Base-by-base conservation (phyloP, 1,140 invertebrate genomes). In the Pachyrhynchus sulphureomaculatus region DNA sequence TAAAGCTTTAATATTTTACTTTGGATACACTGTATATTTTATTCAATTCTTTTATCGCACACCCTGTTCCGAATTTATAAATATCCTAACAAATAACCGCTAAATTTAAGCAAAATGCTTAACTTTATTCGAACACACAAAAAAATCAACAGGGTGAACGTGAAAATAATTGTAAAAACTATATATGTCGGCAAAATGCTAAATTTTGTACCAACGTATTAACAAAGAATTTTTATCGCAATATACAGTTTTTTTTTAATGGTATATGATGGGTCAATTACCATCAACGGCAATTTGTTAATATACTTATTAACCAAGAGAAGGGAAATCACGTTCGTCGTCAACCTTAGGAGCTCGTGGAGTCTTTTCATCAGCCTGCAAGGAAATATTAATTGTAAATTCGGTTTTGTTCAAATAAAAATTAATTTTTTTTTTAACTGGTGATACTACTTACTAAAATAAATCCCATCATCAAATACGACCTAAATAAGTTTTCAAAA, bases 251-350 rank as follows among this genome's bases (percentile, higher is more conserved):
- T 47, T 47, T 4, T 42, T 24, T 41, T 20, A 4, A 20, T 3
- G 29, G 18, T 23, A 24, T 8, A 26, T 20, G 5, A 21, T 32
- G 23, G 32, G n/a, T 13, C 15, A 41, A n/a, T 23, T 36, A 21
- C 52, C 34, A 62, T 56, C 51, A 55, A 49, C 44, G 48, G 41
- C 37, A 57, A 51, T 29, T 48, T 23, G 39, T 34, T 53, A 24
- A 37, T 18, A 10, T 36, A 41, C 17, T 54, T 17, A 15, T 83
- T 88, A 92, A 76, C 89, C 88, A 74, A 95, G 82, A 70, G 91
- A 93, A 64, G 95, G 95, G 80, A 97, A 96, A 80, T 95, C 93
- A 74, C 90, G 88, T 81, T 93, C 93, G 80, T 97, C 93, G 76
- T 96, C 92, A 47, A 97, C 92, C 77, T 94, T 95, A 17, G 95